A percentile compares a stretch with the other conserved stretches of the same genome.
These are phyloP conservation scores for Mesitornis unicolor DNA, from an alignment of 2,113 vertebrate species.

Conservation along the genomic window DNA sequence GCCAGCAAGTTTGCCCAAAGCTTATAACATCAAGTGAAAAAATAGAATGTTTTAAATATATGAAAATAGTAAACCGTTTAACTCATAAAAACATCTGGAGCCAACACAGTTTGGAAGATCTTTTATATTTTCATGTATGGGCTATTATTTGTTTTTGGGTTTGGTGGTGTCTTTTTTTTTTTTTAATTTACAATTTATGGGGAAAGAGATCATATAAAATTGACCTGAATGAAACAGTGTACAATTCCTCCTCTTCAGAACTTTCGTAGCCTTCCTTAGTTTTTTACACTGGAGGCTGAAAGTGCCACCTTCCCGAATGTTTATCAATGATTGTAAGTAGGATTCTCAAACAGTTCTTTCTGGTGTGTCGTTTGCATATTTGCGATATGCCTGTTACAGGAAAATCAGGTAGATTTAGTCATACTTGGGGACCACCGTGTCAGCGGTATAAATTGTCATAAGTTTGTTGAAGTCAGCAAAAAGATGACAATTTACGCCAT, in stretches of 20 bases:
- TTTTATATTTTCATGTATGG: conserved; percentile 16
- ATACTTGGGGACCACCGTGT: not conserved
- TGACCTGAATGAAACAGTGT: not conserved
- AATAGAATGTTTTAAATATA: conserved; percentile 45
- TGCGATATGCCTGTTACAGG: not conserved
- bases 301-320: not conserved
- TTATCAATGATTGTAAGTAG: conserved; percentile 16
- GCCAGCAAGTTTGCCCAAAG: conserved; percentile 46
- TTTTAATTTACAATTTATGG: not conserved
- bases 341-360: not conserved
- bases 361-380: not conserved
- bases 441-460: not conserved
- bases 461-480: not conserved
- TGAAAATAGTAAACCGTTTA: conserved; percentile 46
- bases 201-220: conserved; percentile 17
- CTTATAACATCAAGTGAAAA: conserved; percentile 46
- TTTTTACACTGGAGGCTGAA: not conserved
- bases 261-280: not conserved
- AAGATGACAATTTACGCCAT: not conserved
- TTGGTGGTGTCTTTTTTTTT: not conserved
- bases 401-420: not conserved
- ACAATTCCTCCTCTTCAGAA: not conserved
- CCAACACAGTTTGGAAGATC: conserved; percentile 40
- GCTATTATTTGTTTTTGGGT: conserved; percentile 4
- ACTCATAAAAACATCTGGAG: conserved; percentile 28